A percentile compares a stretch with the other conserved stretches of the same genome.
Conservation (phyloP, 2,888 invertebrate species). For the Cordylochernes scorpioides region DNA sequence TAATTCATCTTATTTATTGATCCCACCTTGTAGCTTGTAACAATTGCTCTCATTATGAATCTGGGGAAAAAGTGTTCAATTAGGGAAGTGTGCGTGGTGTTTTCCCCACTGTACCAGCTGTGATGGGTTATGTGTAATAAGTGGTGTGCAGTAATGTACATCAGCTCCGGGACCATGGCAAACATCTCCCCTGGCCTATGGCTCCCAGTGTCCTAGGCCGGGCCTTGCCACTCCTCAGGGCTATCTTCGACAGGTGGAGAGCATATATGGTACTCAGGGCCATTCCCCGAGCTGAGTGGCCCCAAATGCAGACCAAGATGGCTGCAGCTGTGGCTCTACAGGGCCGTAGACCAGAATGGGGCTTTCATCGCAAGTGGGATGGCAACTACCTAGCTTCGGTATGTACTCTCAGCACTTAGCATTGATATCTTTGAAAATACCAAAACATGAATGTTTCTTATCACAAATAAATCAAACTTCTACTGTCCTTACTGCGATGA, state of each 20-base stretch:
- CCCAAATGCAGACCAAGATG: constrained; percentile 48
- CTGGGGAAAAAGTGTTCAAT: not conserved
- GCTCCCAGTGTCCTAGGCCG: constrained; percentile 40
- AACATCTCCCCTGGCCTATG: constrained; percentile 49
- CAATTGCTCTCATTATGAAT: too few relatives aligned
- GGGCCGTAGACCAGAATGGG: constrained; percentile 40
- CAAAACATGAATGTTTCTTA: too few relatives aligned
- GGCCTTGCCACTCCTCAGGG: constrained; percentile 26
- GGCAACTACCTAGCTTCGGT: constrained; percentile 47
- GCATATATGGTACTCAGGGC: constrained; percentile 57
- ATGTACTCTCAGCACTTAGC: constrained; percentile 4
- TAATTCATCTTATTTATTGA: too few relatives aligned
- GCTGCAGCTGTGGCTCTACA: constrained; percentile 41
- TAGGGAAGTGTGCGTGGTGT: not conserved
- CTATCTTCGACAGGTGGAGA: constrained; percentile 34
- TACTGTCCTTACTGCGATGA: too few relatives aligned
- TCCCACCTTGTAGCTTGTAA: too few relatives aligned
- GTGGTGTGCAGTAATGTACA: constrained; percentile 29
- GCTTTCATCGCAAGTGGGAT: constrained; percentile 47
- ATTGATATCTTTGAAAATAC: too few relatives aligned
- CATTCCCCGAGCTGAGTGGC: constrained; percentile 57
- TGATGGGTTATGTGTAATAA: not conserved
- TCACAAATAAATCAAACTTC: too few relatives aligned
- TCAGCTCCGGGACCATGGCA: constrained; percentile 43
- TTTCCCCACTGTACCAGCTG: not conserved